These are phyloP conservation scores for Gallinago paraguaiae DNA, from an alignment of 2,113 vertebrate genomes.

Conservation along the genomic window DNA sequence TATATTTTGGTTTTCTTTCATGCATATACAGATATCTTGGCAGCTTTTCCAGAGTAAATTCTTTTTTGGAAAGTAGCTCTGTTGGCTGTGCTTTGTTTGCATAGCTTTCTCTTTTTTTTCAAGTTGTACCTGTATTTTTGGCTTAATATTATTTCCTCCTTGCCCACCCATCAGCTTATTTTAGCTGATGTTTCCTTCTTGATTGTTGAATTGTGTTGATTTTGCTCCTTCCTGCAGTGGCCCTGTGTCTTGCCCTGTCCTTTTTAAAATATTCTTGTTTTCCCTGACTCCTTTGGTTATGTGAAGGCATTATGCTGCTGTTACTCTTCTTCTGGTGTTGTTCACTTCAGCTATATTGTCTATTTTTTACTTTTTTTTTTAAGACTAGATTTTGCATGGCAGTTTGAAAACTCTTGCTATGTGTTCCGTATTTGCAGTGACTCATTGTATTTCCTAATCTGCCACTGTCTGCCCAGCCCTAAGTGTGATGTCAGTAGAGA, in stretches of 20 bases:
- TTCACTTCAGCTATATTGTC: not conserved
- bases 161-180: constrained; percentile 50
- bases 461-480: constrained; percentile 29
- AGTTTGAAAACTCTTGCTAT: not conserved
- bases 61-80: not conserved
- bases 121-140: not conserved
- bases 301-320: not conserved
- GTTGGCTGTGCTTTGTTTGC: not conserved
- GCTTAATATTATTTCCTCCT: constrained; percentile 57
- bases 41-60: not conserved
- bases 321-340: not conserved
- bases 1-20: constrained; percentile 9
- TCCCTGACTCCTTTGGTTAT: not conserved
- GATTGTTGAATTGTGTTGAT: constrained; percentile 5
- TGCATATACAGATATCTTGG: not conserved
- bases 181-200: constrained; percentile 55
- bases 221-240: not conserved
- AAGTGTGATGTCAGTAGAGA: constrained; percentile 46
- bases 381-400: not conserved
- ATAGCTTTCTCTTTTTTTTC: not conserved
- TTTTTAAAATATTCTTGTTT: not conserved
- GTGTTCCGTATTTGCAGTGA: constrained; percentile 29
- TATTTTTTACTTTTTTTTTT: not conserved
- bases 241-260: not conserved
- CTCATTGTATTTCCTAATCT: constrained; percentile 59